phyloP scores from a whole-genome alignment of 2,888 invertebrate species.

The Diarsia dahlii region DNA sequence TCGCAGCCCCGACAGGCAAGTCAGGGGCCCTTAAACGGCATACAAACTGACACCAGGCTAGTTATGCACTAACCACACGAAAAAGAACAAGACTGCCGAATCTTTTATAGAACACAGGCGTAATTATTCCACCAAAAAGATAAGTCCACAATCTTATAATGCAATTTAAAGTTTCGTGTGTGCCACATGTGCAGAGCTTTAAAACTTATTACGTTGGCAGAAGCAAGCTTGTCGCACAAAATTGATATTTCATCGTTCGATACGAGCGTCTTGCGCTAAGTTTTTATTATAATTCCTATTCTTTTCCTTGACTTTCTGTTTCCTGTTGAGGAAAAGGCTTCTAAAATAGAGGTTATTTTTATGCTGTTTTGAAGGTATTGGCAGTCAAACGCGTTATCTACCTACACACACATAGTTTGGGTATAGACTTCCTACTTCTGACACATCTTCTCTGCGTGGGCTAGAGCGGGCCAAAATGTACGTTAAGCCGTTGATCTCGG shows the following conservation, averaged over 20 bases:
- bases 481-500: too few species aligned
- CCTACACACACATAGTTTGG: not conserved
- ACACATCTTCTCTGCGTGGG: not conserved
- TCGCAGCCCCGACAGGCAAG: too few species aligned
- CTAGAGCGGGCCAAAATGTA: not conserved
- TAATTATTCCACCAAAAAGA: not conserved
- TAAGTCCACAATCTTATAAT: conserved; percentile 12
- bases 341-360: not conserved
- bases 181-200: conserved; percentile 47
- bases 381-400: not conserved
- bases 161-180: conserved; percentile 51
- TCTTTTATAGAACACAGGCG: not conserved
- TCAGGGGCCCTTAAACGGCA: too few species aligned
- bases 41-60: too few species aligned
- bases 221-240: conserved; percentile 36
- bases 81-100: too few species aligned
- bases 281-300: conserved; percentile 23
- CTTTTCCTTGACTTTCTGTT: not conserved
- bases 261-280: conserved; percentile 20
- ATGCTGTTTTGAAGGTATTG: not conserved
- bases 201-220: conserved; percentile 46
- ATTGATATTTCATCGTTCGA: conserved; percentile 53
- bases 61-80: too few species aligned
- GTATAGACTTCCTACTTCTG: not conserved
- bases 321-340: not conserved